Evolutionary conservation across 2,888 invertebrate species (phyloP), one percentile per base, ranked within the genome.

Genomic region (Drosophila sordidula): DNA sequence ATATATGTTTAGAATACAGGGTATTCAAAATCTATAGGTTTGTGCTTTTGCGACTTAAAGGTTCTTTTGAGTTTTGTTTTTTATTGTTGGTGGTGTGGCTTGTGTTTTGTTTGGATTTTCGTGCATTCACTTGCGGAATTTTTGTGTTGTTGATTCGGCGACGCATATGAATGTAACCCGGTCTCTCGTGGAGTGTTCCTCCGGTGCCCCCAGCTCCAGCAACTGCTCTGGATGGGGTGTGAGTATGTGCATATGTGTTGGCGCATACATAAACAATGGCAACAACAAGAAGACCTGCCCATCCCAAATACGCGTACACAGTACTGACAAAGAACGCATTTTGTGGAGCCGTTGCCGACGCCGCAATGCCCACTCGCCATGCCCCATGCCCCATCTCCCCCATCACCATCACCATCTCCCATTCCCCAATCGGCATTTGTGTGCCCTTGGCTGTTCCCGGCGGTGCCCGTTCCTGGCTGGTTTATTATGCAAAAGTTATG

Each of bases 401-500:
- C 11, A 14, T n/a, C 4, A 34, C 36, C 1, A 3, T 5, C 38
- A n/a, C n/a, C 29, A 14, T 45, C 25, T 34, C 8, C 16, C 38
- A 18, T 36, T 34, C 16, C 49, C 41, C 51, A 38, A 36, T 67
- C 34, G 50, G 18, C 42, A 47, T 47, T 64, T 32, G 25, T 39
- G 32, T 50, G 52, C 39, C 67, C 61, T 46, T 62, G 65, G 51
- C 46, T 16, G 54, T 54, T 55, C 63, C 62, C 61, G 34, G 51
- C 64, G 67, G 65, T 52, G 26, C 44, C 65, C 72, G 57, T 68
- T 69, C 66, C 87, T 62, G 82, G 68, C 71, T 87, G 87, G 87
- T 86, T 89, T 89, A 85, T 85, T 87, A 89, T 90, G 89, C 87
- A 87, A 89, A 89, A 89, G 87, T 85, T 90, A 90, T 90, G 88